phyloP scores from a whole-genome alignment of 2,888 invertebrate genomes.

The Priocnemis perturbator region DNA sequence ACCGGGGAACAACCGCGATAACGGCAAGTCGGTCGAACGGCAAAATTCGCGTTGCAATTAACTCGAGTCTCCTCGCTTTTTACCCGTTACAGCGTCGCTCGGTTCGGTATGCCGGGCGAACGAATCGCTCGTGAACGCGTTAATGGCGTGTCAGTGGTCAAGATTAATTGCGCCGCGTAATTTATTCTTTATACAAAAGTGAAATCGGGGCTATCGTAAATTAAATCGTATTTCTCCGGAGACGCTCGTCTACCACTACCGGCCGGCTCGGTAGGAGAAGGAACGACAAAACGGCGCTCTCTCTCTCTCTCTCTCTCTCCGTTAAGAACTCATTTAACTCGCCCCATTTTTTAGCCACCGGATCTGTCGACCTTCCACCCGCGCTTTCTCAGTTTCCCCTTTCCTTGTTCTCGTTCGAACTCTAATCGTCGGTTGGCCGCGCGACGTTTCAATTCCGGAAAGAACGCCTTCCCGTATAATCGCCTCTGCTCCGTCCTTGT shows the following conservation, averaged over 20 bases:
- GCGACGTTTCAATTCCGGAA: conserved; percentile 38
- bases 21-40: conserved; percentile 19
- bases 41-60: conserved; percentile 30
- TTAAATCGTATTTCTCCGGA: conserved; percentile 24
- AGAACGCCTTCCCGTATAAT: neutral
- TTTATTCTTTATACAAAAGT: conserved; percentile 12
- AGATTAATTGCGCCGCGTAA: conserved; percentile 26
- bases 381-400: neutral
- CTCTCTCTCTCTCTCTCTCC: neutral
- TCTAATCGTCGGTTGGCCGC: conserved; percentile 11
- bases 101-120: conserved; percentile 30
- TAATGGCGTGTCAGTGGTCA: conserved; percentile 29
- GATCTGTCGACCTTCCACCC: neutral
- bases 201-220: conserved; percentile 16
- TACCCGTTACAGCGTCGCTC: conserved; percentile 24
- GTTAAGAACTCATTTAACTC: conserved; percentile 25
- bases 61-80: conserved; percentile 30
- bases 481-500: conserved; percentile 8
- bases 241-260: too few relatives aligned
- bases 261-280: too few relatives aligned
- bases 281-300: neutral
- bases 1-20: too few relatives aligned
- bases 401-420: neutral
- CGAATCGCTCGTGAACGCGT: conserved; percentile 14
- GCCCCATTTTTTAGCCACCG: conserved; percentile 1